These are phyloP conservation scores for Bovichtus diacanthus DNA, from an alignment of 2,797 vertebrate species.

Conservation along the genomic window DNA sequence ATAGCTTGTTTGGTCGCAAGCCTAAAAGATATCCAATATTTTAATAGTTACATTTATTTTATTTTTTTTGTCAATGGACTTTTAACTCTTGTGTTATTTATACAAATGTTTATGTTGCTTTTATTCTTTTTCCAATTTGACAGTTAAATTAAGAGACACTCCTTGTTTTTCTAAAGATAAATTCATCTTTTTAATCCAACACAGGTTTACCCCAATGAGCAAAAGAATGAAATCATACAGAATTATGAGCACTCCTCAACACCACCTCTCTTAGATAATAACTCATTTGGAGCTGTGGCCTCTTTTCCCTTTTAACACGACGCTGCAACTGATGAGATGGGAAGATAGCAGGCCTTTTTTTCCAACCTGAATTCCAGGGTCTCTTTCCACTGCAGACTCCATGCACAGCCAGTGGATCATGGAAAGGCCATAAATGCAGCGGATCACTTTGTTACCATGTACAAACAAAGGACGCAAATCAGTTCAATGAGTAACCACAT, in stretches of 20 bases:
- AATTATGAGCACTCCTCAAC: background rate
- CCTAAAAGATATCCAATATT: background rate
- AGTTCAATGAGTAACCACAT: constrained; percentile 81
- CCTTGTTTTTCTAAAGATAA: background rate
- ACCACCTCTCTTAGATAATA: constrained; percentile 11
- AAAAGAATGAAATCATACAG: constrained; percentile 20
- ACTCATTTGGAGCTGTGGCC: constrained; percentile 47
- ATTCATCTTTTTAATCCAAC: background rate
- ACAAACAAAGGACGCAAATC: constrained; percentile 71
- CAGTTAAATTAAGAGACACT: background rate
- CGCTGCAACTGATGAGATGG: constrained; percentile 74
- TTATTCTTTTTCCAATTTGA: background rate
- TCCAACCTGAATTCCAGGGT: constrained; percentile 77
- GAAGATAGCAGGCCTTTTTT: constrained; percentile 77
- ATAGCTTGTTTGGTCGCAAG: too few species aligned
- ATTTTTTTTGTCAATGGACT: background rate
- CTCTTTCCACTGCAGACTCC: constrained; percentile 80
- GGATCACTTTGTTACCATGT: constrained; percentile 75
- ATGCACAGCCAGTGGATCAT: constrained; percentile 68
- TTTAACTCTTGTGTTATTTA: background rate
- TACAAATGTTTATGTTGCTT: background rate
- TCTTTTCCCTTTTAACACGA: constrained; percentile 61
- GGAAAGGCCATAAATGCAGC: constrained; percentile 84
- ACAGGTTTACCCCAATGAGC: background rate
- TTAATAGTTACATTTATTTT: too few species aligned